phyloP scores from a whole-genome alignment of 2,797 vertebrate genomes.

The Austrolebias charrua region DNA sequence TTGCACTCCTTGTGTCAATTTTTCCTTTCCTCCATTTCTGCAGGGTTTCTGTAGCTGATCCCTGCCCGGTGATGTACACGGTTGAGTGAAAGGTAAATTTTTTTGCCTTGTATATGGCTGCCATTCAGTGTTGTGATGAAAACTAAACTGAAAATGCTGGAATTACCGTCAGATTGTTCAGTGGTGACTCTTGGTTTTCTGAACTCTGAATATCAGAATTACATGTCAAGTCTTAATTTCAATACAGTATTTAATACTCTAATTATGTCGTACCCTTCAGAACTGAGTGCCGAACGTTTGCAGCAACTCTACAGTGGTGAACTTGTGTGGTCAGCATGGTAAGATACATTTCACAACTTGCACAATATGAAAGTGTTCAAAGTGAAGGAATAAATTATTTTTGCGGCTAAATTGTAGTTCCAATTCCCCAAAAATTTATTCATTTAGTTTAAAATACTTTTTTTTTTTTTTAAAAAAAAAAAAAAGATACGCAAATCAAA shows the following conservation, averaged over 20 bases:
- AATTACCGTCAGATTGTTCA: slow-evolving; percentile 80
- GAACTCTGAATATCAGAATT: slow-evolving; percentile 22
- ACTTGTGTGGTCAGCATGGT: too few species aligned
- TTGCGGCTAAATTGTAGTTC: too few species aligned
- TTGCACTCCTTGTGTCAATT: too few species aligned
- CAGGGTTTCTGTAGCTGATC: slow-evolving; percentile 1
- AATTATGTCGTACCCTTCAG: not conserved
- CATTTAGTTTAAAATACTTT: too few species aligned
- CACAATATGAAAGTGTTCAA: too few species aligned
- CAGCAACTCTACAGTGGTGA: too few species aligned
- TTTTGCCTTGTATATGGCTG: not conserved
- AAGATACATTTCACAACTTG: too few species aligned
- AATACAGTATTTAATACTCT: not conserved
- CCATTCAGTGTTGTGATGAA: slow-evolving; percentile 81
- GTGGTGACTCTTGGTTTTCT: slow-evolving; percentile 72
- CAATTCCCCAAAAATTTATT: too few species aligned
- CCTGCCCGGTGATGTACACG: not conserved
- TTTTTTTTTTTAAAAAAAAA: too few species aligned
- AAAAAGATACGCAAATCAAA: too few species aligned
- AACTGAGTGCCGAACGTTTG: not conserved
- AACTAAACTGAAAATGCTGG: slow-evolving; percentile 83
- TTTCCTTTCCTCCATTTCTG: not conserved
- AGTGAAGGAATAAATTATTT: too few species aligned
- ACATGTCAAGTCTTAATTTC: too few species aligned
- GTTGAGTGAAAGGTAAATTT: slow-evolving; percentile 11